Base-by-base conservation (phyloP, 2,113 vertebrate species). In the Eudyptes chrysolophus region DNA sequence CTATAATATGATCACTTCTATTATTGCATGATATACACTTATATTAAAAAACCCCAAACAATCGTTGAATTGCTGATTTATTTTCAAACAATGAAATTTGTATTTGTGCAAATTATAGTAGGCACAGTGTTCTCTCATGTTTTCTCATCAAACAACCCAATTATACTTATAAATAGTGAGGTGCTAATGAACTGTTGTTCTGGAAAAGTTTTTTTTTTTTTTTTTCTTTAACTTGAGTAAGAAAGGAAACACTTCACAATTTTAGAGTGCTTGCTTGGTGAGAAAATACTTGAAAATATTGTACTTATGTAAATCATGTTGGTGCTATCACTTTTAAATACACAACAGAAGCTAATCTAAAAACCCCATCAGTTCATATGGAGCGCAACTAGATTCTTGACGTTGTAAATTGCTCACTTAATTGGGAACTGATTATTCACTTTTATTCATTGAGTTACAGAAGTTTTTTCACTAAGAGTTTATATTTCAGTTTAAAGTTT, bases 131-230 rank as follows among this genome's bases (percentile, higher is more conserved):
- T 97, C 90, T 90, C 89, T 98, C 92, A 98, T 95, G 92, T 98
- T 98, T 94, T 97, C 94, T 96, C 94, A 98, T 96, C 95, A 98
- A 98, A 98, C 97, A 95, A 96, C 94, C 74, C 94, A 97, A 82
- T 98, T 97, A 98, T 98, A 98, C 97, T 97, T 98, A 94, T 98
- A 98, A 97, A 89, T 95, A 98, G 54, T 95, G 91, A 98, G 78
- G 92, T 98, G 90, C 96, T 98, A 98, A 98, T 98, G 94, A 98
- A 97, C 98, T 98, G 94, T 96, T 98, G 97, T 97, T 95, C 88
- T 92, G 91, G 74, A 97, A 96, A 96, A 97, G 88, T 94, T 97
- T 81, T 92, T 38, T 84, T 92, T 94, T 84, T 60, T 64, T 92
- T 95, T 82, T 92, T 95, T 97, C 80, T 96, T 95, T 58, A 94